phyloP scores from a whole-genome alignment of 2,797 vertebrate species.

The Hippocampus kuda region DNA sequence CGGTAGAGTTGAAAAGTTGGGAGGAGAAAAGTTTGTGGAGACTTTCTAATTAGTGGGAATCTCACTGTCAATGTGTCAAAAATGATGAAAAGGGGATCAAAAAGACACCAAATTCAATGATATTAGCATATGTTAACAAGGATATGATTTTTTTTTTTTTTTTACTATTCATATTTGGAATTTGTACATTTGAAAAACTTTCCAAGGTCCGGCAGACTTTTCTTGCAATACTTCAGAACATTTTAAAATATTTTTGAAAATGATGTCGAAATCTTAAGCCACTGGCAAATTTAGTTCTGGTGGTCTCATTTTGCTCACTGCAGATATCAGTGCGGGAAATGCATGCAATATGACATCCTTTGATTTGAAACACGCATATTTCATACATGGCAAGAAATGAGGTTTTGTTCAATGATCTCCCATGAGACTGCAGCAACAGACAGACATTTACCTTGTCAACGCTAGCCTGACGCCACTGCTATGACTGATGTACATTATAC shows the following conservation, averaged over 20 bases:
- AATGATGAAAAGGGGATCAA: constrained; percentile 13
- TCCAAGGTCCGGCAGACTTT: background rate
- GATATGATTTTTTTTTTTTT: background rate
- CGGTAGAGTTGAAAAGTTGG: constrained; percentile 10
- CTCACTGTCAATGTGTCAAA: constrained; percentile 24
- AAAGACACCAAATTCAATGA: background rate
- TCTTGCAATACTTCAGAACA: background rate
- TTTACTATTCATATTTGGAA: background rate
- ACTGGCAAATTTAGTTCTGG: too few relatives aligned
- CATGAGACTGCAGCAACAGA: background rate
- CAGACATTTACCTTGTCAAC: background rate
- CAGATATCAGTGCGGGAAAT: background rate
- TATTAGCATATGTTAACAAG: constrained; percentile 12
- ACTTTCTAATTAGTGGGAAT: constrained; percentile 46
- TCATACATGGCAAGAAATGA: background rate
- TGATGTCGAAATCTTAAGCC: too few relatives aligned
- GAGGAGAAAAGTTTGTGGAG: constrained; percentile 21
- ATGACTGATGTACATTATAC: too few relatives aligned
- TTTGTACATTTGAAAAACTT: too few relatives aligned
- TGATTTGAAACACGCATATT: background rate
- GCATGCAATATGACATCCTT: background rate
- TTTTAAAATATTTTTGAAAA: background rate
- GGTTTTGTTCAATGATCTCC: background rate
- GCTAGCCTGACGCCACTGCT: too few relatives aligned
- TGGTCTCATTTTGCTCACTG: background rate